phyloP scores from a whole-genome alignment of 1,140 invertebrate species.

The Copidosoma floridanum region DNA sequence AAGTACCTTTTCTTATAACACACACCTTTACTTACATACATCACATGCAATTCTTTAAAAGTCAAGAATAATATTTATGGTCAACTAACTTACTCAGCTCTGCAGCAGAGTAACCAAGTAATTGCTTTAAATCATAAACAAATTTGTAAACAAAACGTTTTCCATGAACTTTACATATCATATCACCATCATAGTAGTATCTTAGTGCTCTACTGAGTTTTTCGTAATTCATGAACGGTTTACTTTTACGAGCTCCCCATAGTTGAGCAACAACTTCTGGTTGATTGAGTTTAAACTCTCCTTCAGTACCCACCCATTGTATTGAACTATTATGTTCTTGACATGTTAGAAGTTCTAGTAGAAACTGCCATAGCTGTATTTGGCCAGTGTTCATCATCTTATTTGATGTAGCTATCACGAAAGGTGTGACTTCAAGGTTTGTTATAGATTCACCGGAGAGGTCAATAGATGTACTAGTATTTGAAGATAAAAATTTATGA shows the following conservation, averaged over 20 bases:
- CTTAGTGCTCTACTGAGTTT: constrained; percentile 84
- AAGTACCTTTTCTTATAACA: too few relatives aligned
- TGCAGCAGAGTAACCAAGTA: constrained; percentile 78
- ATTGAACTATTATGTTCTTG: constrained; percentile 73
- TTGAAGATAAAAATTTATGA: too few relatives aligned
- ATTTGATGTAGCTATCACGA: constrained; percentile 36
- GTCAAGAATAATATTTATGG: too few relatives aligned
- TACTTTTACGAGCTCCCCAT: constrained; percentile 89
- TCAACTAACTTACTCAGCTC: constrained; percentile 76
- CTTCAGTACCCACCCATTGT: constrained; percentile 80
- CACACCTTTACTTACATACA: too few relatives aligned
- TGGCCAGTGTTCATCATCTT: constrained; percentile 73
- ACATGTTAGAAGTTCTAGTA: constrained; percentile 83
- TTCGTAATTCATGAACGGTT: constrained; percentile 93
- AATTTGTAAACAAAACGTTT: constrained; percentile 92
- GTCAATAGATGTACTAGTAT: too few relatives aligned
- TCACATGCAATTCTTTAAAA: too few relatives aligned
- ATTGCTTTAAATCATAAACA: constrained; percentile 79
- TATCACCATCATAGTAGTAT: constrained; percentile 89
- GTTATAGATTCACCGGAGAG: too few relatives aligned
- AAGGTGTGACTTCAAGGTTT: too few relatives aligned
- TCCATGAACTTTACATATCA: constrained; percentile 87
- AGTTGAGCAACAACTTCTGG: constrained; percentile 82
- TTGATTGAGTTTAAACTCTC: constrained; percentile 83
- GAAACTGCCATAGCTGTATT: constrained; percentile 88